Percentiles rank a stretch among this genome's conserved stretches.
Evolutionary conservation across 2,888 invertebrate genomes (phyloP).

Genomic region (Sthenelais limicola): DNA sequence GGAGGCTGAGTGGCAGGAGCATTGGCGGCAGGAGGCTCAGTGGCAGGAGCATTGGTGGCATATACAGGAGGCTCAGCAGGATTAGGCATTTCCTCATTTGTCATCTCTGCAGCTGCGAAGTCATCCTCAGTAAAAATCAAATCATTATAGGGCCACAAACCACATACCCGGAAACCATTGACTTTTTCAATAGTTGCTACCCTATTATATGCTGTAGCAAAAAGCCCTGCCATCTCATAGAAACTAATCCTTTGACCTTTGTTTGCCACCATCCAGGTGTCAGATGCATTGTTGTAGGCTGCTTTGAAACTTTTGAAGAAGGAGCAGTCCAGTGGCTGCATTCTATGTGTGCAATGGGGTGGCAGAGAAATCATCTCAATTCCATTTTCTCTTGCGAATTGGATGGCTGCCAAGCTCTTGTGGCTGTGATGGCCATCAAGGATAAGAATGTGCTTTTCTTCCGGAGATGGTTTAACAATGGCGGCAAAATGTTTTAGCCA

Average conservation of each 20-base stretch:
- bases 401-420: conserved; percentile 59
- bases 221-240: conserved; percentile 49
- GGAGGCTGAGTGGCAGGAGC: no score
- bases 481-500: conserved; percentile 70
- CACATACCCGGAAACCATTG: conserved; percentile 47
- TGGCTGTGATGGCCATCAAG: conserved; percentile 68
- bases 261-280: conserved; percentile 52
- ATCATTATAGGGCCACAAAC: conserved; percentile 48
- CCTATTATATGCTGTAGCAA: conserved; percentile 50
- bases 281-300: conserved; percentile 48
- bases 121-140: conserved; percentile 48
- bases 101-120: conserved; percentile 44
- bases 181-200: conserved; percentile 50
- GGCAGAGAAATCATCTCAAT: conserved; percentile 66
- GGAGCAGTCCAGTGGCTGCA: conserved; percentile 57
- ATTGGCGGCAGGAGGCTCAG: no score
- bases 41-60: no score
- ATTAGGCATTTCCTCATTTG: conserved; percentile 28
- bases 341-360: conserved; percentile 65
- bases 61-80: background rate
- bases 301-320: conserved; percentile 56
- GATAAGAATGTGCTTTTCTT: conserved; percentile 62
- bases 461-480: conserved; percentile 52
- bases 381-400: conserved; percentile 58
- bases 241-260: conserved; percentile 49